Evolutionary conservation across 2,888 invertebrate genomes (phyloP), one percentile per base, ranked within the genome.

Genomic region (Sicus ferrugineus): DNA sequence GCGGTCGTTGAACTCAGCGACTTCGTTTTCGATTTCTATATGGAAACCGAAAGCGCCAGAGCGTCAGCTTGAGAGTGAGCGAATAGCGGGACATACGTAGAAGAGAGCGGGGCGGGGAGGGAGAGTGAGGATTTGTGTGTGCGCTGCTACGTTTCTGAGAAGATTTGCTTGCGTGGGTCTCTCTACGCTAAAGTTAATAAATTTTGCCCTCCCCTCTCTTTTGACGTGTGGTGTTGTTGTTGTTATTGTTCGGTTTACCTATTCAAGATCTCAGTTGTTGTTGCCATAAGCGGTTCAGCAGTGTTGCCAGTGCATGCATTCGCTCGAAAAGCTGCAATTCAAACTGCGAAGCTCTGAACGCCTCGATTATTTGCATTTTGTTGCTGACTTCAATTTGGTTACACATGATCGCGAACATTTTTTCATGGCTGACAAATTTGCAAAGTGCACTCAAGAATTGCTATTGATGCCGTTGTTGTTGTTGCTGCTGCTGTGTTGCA

Each of bases 1-100:
- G 72, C 82, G 84, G 84, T 83, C 84, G 81, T 82, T 84, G 84
- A 83, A 83, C 84, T 82, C 54, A n/a, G 4, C 46, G 52, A n/a
- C 52, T 52, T 66, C 66, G 42, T 38, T 66, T 66, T 66, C 66
- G 66, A 56, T 66, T 56, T 56, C 54, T 30, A 56, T 38, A 54
- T 65, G 54, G 56, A 56, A 66, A 66, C 38, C 42, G 56, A 66
- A 56, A 66, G 42, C 56, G 56, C 14, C 28, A 54, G 31, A 50
- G 21, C 38, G 62, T 46, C 62, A 28, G 46, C 46, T 14, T 28
- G 62, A 62, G 38, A 42, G n/a, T 46, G 14, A n/a, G 48, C 48
- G 5, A 46, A 61, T 26, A 26, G 26, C 26, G 26, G 46, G 46
- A 56, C 2, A 56, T 21, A 28, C 28, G 54, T 50, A 31, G 2